Base-by-base conservation (phyloP, 2,888 invertebrate genomes). In the Leptothorax acervorum region DNA sequence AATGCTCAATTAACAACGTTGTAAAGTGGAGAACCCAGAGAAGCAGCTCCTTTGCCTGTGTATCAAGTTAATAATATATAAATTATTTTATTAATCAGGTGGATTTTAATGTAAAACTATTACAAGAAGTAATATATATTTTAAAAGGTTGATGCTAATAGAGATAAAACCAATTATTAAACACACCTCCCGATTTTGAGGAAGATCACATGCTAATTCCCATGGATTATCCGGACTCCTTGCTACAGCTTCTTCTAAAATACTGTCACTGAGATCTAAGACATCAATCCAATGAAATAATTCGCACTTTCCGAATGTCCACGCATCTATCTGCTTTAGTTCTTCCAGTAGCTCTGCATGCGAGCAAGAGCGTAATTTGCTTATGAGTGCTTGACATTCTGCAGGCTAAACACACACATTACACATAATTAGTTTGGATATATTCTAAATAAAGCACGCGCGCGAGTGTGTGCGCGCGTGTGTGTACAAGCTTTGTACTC, bases 271-370 rank as follows among this genome's bases (percentile, higher is more conserved):
- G 63, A 97, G 96, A 95, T 98, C 98, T 81, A 98, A 95, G 31
- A 98, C 97, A 95, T 97, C 97, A 87, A 97, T 97, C 98, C 98
- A 98, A 94, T 98, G 97, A 92, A 97, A 97, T 28, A 98, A 95
- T 95, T 98, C 98, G 94, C 98, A 98, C 96, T 98, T 98, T 76
- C 98, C 98, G 95, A 97, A 98, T 45, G 97, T 97, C 98, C 98
- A 98, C 62, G 97, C 96, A 91, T 97, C 97, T 87, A 98, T 96
- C 89, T 96, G 96, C 86, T 96, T 96, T 82, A 98, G 95, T 94
- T 97, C 97, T 70, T 96, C 95, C 3, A 97, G 95, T 84, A 98
- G 95, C 92, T 97, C 97, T 82, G 96, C 95, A 65, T 96, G 96
- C 68, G 96, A 96, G 92, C 97, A 97, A 87, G 96, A 96, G 90